Conservation (phyloP, 1,140 invertebrate species). For the Caenorhabditis inopinata region DNA sequence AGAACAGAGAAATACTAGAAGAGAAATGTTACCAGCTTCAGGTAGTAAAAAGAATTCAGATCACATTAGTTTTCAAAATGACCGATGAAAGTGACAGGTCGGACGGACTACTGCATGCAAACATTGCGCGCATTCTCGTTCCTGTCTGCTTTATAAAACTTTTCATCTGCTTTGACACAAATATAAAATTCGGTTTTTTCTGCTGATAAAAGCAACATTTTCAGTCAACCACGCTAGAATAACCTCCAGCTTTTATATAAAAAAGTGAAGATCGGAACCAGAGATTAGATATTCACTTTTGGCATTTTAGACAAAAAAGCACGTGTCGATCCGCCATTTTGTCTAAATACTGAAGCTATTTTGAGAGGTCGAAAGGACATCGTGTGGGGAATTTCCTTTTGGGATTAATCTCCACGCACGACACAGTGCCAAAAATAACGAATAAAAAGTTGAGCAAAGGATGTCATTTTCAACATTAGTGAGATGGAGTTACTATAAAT, state of each 20-base stretch:
- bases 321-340: slow-evolving; percentile 6
- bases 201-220: no score
- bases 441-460: no score
- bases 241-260: no score
- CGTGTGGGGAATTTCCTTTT: slow-evolving; percentile 9
- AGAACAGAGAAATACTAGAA: no score
- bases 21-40: no score
- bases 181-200: no score
- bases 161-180: background rate
- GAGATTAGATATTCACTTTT: no score
- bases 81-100: slow-evolving; percentile 29
- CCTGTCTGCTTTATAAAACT: background rate
- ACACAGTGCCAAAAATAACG: background rate
- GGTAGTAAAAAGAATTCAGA: no score
- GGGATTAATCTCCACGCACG: background rate
- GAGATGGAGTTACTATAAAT: background rate
- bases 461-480: background rate
- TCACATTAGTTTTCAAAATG: background rate
- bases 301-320: background rate
- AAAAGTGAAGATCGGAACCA: no score
- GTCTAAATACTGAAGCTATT: background rate
- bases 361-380: background rate
- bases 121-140: background rate
- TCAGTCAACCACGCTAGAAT: no score
- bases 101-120: background rate